These are phyloP conservation scores for Falco berigora DNA, from an alignment of 2,797 vertebrate genomes.

Conservation along the genomic window DNA sequence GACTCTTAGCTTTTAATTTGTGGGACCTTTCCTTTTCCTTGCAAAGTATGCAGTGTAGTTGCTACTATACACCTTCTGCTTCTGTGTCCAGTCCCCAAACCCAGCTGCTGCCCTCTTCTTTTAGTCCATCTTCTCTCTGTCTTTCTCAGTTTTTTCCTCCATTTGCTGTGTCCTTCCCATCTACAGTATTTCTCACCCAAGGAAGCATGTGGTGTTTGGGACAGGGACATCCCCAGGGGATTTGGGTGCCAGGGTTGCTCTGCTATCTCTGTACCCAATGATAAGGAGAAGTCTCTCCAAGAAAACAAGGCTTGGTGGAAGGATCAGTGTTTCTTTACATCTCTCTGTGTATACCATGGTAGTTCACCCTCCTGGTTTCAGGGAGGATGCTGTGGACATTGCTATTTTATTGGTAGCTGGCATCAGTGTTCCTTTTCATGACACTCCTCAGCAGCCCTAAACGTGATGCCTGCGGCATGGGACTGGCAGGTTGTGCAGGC, in stretches of 20 bases:
- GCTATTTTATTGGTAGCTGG: background rate
- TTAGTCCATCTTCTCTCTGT: background rate
- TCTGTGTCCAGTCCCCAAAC: accelerated
- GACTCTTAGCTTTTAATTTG: background rate
- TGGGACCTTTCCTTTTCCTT: background rate
- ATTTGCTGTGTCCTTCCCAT: background rate
- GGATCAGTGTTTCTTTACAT: background rate
- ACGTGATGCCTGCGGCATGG: background rate
- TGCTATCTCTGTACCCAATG: too few relatives aligned
- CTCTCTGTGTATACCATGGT: background rate
- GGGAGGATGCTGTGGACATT: background rate
- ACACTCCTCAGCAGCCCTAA: background rate
- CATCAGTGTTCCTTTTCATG: background rate
- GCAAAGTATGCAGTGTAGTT: background rate
- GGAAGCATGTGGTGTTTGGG: too few relatives aligned
- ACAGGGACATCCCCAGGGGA: background rate
- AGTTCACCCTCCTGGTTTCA: background rate
- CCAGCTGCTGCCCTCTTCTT: background rate
- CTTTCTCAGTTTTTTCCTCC: background rate
- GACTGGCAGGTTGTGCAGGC: background rate
- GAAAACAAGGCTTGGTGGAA: background rate
- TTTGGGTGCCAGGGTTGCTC: background rate
- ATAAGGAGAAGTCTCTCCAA: background rate
- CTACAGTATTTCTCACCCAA: background rate
- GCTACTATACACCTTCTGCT: background rate